phyloP scores from a whole-genome alignment of 2,888 invertebrate species.

The Argynnis bischoffii region DNA sequence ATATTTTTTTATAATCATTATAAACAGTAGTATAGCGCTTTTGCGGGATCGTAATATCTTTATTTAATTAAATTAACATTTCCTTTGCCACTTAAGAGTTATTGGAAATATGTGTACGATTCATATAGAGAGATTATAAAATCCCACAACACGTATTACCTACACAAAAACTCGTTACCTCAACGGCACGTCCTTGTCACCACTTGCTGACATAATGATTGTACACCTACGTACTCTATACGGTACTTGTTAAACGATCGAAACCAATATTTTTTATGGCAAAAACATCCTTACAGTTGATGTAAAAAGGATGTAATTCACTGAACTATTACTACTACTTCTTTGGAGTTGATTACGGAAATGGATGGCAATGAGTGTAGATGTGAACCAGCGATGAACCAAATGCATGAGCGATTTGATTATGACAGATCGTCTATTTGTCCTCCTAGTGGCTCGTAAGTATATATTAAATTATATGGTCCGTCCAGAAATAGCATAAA shows the following conservation, averaged over 20 bases:
- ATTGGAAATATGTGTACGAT: not conserved
- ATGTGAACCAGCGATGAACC: constrained; percentile 24
- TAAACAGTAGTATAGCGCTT: no score
- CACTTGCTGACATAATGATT: constrained; percentile 41
- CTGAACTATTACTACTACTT: not conserved
- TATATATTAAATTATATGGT: not conserved
- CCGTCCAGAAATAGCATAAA: constrained; percentile 16
- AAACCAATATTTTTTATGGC: constrained; percentile 3
- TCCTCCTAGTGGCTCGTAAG: not conserved
- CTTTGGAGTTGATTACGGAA: constrained; percentile 8
- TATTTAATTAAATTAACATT: not conserved
- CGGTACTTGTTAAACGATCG: not conserved
- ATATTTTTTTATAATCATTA: no score
- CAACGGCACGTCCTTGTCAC: constrained; percentile 39
- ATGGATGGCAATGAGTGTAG: not conserved
- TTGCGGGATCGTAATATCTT: no score
- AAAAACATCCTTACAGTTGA: constrained; percentile 1
- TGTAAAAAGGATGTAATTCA: not conserved
- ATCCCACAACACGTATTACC: constrained; percentile 18
- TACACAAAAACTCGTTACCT: constrained; percentile 38
- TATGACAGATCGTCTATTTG: constrained; percentile 26
- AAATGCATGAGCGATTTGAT: constrained; percentile 26
- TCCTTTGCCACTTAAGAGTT: not conserved
- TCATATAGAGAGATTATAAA: not conserved
- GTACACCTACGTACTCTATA: constrained; percentile 37